A percentile compares a stretch with the other conserved stretches of the same genome.
phyloP scores from a whole-genome alignment of 2,113 vertebrate genomes.

The Scomber scombrus region DNA sequence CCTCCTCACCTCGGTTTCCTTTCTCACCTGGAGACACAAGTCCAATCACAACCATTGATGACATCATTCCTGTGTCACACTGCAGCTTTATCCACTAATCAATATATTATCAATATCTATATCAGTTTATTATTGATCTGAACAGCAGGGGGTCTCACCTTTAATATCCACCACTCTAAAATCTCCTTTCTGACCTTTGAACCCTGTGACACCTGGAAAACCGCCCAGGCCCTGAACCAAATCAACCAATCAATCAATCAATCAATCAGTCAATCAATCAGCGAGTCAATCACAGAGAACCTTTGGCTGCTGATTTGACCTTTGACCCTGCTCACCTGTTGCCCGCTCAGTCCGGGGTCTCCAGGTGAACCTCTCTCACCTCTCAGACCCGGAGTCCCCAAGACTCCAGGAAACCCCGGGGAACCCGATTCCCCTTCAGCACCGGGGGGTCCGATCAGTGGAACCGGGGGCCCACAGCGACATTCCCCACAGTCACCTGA shows the following conservation, averaged over 20 bases:
- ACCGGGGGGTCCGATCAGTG: conserved; percentile 42
- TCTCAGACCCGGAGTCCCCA: conserved; percentile 50
- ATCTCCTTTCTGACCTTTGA: conserved; percentile 91
- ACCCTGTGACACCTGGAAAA: conserved; percentile 84
- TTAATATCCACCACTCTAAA: conserved; percentile 55
- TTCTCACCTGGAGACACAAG: conserved; percentile 72
- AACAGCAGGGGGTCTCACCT: conserved; percentile 58
- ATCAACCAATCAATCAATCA: not conserved
- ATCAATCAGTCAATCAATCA: not conserved
- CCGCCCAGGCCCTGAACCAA: conserved; percentile 86
- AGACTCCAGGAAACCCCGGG: conserved; percentile 49
- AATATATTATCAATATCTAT: not conserved
- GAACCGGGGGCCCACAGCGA: conserved; percentile 37
- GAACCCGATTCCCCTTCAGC: conserved; percentile 26
- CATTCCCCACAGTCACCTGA: conserved; percentile 73
- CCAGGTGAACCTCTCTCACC: conserved; percentile 76
- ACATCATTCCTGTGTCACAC: not conserved
- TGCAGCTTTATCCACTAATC: not conserved
- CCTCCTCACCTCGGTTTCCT: conserved; percentile 54
- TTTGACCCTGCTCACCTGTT: conserved; percentile 61
- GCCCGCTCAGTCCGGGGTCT: conserved; percentile 63
- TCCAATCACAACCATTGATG: conserved; percentile 2
- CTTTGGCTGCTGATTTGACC: not conserved
- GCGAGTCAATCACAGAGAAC: not conserved
- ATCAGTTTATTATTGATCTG: no score